Base-by-base conservation (phyloP, 2,113 vertebrate genomes). In the Platysteira castanea region DNA sequence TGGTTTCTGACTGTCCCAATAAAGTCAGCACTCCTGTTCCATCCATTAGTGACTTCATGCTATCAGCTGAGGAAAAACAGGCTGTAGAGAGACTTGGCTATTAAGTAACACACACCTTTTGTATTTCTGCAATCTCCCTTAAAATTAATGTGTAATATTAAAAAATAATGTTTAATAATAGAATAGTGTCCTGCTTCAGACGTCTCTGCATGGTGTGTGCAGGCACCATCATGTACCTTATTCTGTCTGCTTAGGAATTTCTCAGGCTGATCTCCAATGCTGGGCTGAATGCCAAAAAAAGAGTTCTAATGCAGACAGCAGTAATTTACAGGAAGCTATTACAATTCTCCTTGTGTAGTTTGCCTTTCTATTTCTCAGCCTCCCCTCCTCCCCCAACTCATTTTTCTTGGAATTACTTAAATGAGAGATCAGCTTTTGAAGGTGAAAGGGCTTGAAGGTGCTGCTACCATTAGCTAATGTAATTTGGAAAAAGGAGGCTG, bases 401-500 rank as follows among this genome's bases (percentile, higher is more conserved):
- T 76, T 87, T 95, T 94, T 93, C 87, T 88, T 93, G 90, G 68
- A 96, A 91, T 94, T 93, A 60, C 31, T 90, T 90, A 77, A 78
- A 50, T 65, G 61, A 85, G 61, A 87, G 16, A 69, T 64, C 27
- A 83, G 68, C 59, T 93, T 93, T 88, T 94, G 84, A 95, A 96
- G 84, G 93, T 93, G 61, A 96, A 79, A 31, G 49, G 74, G 56
- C 21, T 39, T 60, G 73, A 84, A 87, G 69, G 69, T 95, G 89
- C 91, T 84, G 77, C 57, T n/a, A 46, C 84, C 71, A 90, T 96
- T 96, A 97, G 79, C 93, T 93, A 96, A 96, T 95, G 90, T 46
- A 76, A 91, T 95, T 76, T 84, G 63, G 42, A 28, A 70, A 50
- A 73, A 85, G 23, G 31, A 68, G 46, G 50, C 9, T 89, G 78